Evolutionary conservation across 1,140 invertebrate genomes (phyloP).

Genomic region (Caenorhabditis remanei): DNA sequence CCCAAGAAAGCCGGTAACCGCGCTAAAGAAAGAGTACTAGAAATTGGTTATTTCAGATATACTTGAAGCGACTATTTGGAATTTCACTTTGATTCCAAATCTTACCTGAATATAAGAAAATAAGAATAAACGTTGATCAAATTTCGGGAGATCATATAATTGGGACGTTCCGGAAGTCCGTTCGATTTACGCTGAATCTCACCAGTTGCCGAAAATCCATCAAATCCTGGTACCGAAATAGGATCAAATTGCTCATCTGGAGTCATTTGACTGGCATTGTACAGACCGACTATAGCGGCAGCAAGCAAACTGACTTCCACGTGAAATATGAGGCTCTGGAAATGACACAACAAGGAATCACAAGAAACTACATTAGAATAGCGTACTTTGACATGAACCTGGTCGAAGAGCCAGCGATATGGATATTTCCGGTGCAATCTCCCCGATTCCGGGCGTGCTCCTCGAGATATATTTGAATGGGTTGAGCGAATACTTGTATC

Average conservation of each 20-base stretch:
- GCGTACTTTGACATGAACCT: conserved; percentile 38
- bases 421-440: conserved; percentile 16
- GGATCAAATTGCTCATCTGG: background rate
- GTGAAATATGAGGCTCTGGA: conserved; percentile 41
- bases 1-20: conserved; percentile 15
- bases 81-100: too few species aligned
- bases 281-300: background rate
- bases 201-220: background rate
- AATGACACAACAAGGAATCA: background rate
- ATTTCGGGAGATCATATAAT: background rate
- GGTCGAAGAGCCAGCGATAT: conserved; percentile 44
- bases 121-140: conserved; percentile 1
- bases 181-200: background rate
- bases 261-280: conserved; percentile 5
- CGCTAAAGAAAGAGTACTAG: background rate
- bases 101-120: conserved; percentile 36
- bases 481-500: conserved; percentile 39
- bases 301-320: conserved; percentile 12
- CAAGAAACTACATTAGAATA: too few species aligned
- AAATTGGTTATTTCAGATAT: background rate
- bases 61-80: too few species aligned
- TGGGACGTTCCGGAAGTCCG: background rate
- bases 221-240: background rate
- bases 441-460: conserved; percentile 5
- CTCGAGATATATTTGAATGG: conserved; percentile 27